Conservation (phyloP, 2,113 vertebrate species). For the Marmota flaviventris region DNA sequence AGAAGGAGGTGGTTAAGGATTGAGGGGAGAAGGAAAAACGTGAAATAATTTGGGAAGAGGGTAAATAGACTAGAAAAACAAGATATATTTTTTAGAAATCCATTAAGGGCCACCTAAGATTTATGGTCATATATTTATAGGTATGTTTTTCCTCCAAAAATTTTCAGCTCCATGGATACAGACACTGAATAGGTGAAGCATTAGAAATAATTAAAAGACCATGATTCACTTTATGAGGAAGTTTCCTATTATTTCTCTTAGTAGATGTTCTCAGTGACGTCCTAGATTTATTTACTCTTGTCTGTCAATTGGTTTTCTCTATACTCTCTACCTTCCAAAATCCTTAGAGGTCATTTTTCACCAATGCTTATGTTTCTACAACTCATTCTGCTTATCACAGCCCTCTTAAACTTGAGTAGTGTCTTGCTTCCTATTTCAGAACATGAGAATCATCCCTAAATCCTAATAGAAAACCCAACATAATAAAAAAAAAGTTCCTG, state of each 20-base stretch:
- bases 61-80: not conserved
- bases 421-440: not conserved
- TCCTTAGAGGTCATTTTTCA: not conserved
- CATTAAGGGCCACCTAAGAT: not conserved
- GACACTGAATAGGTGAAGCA: not conserved
- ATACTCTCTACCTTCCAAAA: not conserved
- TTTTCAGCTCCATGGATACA: not conserved
- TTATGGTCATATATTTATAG: not conserved
- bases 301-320: not conserved
- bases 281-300: not conserved
- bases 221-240: not conserved
- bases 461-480: not conserved
- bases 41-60: not conserved
- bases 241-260: not conserved
- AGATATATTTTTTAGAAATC: not conserved
- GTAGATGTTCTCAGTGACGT: not conserved
- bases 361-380: not conserved
- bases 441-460: not conserved
- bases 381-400: not conserved
- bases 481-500: not conserved
- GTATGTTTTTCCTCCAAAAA: not conserved
- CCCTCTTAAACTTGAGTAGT: not conserved
- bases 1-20: not conserved
- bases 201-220: not conserved
- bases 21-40: not conserved